A percentile compares a stretch with the other conserved stretches of the same genome.
Conservation (phyloP, 2,113 vertebrate species). For the Haplochromis burtoni region DNA sequence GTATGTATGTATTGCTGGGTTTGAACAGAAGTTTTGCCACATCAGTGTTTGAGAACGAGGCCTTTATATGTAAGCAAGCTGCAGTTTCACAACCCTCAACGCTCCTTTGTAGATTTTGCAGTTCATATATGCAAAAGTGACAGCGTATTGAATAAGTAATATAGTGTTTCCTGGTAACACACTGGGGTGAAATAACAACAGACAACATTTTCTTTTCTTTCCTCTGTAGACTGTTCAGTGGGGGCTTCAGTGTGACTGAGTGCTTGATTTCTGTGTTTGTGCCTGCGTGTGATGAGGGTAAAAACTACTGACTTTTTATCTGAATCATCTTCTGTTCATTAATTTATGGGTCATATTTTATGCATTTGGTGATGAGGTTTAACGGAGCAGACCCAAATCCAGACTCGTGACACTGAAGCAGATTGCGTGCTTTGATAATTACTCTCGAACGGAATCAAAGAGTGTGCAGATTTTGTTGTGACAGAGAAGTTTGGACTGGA, state of each 20-base stretch:
- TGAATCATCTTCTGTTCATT: slow-evolving; percentile 72
- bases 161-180: slow-evolving; percentile 64
- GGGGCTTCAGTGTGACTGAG: slow-evolving; percentile 43
- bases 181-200: slow-evolving; percentile 67
- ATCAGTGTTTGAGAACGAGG: slow-evolving; percentile 59
- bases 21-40: slow-evolving; percentile 63
- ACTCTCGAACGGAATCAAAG: not conserved
- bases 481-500: not conserved
- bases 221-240: slow-evolving; percentile 45
- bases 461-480: not conserved
- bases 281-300: slow-evolving; percentile 24
- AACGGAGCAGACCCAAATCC: slow-evolving; percentile 39
- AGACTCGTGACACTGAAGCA: not conserved
- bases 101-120: slow-evolving; percentile 53
- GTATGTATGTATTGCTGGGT: slow-evolving; percentile 20
- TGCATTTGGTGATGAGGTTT: slow-evolving; percentile 58
- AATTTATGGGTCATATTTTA: slow-evolving; percentile 70
- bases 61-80: slow-evolving; percentile 51
- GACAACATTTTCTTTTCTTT: slow-evolving; percentile 45
- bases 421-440: not conserved
- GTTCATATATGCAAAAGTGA: slow-evolving; percentile 71
- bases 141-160: slow-evolving; percentile 75
- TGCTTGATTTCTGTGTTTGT: slow-evolving; percentile 50
- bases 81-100: slow-evolving; percentile 46
- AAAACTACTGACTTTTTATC: slow-evolving; percentile 66